Percentiles rank a stretch among this genome's conserved stretches.
These are phyloP conservation scores for Itoplectis maculator DNA, from an alignment of 2,888 invertebrate genomes.

Conservation along the genomic window DNA sequence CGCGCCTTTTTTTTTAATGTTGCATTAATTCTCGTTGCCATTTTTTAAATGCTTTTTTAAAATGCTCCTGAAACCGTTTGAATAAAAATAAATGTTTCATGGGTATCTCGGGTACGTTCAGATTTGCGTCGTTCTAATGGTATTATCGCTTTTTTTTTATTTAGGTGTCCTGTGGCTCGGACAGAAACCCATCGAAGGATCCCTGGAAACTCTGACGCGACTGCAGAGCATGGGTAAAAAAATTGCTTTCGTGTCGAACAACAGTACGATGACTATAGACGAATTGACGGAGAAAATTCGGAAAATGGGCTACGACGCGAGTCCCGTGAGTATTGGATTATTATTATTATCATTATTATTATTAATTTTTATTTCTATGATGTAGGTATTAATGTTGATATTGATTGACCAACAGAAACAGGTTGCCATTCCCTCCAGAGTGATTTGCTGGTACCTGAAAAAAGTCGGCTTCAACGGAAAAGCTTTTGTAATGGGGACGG, in stretches of 20 bases:
- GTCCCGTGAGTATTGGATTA: slow-evolving; percentile 72
- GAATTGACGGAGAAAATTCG: slow-evolving; percentile 80
- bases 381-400: no score
- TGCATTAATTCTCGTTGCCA: no score
- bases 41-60: no score
- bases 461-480: slow-evolving; percentile 85
- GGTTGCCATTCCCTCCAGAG: slow-evolving; percentile 85
- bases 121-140: not conserved
- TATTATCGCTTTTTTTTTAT: slow-evolving; percentile 41
- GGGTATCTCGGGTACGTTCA: not conserved
- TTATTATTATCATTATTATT: slow-evolving; percentile 14
- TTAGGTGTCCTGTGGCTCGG: slow-evolving; percentile 86
- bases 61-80: no score
- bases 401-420: slow-evolving; percentile 80
- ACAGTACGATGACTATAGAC: slow-evolving; percentile 83
- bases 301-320: slow-evolving; percentile 76
- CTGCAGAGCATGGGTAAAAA: slow-evolving; percentile 86
- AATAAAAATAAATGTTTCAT: no score
- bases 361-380: not conserved
- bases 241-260: slow-evolving; percentile 86
- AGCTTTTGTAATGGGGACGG: slow-evolving; percentile 85
- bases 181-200: slow-evolving; percentile 82
- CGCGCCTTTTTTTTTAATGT: no score
- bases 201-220: slow-evolving; percentile 84
- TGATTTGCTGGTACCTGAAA: slow-evolving; percentile 86